Evolutionary conservation across 2,888 invertebrate genomes (phyloP).

Genomic region (Lithosia quadra): DNA sequence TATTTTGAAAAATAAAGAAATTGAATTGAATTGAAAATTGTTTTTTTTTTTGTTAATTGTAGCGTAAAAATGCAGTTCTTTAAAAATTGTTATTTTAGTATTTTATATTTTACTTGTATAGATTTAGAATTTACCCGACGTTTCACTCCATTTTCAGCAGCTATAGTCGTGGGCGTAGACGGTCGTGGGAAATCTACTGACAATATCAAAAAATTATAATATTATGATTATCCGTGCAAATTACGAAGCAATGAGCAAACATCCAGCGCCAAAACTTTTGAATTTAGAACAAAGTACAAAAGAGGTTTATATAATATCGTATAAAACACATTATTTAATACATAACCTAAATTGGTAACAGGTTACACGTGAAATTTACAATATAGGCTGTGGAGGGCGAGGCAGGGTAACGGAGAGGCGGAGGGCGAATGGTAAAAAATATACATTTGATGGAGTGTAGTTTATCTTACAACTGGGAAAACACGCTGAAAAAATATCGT

Average conservation of each 20-base stretch:
- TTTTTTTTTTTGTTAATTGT: too few species aligned
- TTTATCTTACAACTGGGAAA: constrained; percentile 86
- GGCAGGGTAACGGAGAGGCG: constrained; percentile 43
- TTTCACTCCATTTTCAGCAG: too few species aligned
- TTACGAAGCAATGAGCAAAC: background rate
- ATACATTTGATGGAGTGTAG: constrained; percentile 85
- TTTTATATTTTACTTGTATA: too few species aligned
- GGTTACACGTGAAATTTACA: constrained; percentile 58
- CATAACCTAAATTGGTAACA: constrained; percentile 51
- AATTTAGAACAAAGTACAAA: constrained; percentile 13
- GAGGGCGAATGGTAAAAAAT: constrained; percentile 71
- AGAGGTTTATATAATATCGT: constrained; percentile 15
- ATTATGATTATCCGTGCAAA: background rate
- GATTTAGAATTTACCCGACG: too few species aligned
- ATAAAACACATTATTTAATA: constrained; percentile 34
- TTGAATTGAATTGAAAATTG: too few species aligned
- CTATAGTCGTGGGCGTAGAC: too few species aligned
- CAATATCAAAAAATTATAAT: background rate
- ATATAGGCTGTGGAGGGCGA: constrained; percentile 41
- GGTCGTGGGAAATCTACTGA: background rate
- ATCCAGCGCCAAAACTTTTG: background rate
- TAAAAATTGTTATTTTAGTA: too few species aligned
- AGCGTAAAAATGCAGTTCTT: too few species aligned
- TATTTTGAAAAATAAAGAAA: too few species aligned
- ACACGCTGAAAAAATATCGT: constrained; percentile 85